Base-by-base conservation (phyloP, 2,888 invertebrate species). In the Apamea sordens region DNA sequence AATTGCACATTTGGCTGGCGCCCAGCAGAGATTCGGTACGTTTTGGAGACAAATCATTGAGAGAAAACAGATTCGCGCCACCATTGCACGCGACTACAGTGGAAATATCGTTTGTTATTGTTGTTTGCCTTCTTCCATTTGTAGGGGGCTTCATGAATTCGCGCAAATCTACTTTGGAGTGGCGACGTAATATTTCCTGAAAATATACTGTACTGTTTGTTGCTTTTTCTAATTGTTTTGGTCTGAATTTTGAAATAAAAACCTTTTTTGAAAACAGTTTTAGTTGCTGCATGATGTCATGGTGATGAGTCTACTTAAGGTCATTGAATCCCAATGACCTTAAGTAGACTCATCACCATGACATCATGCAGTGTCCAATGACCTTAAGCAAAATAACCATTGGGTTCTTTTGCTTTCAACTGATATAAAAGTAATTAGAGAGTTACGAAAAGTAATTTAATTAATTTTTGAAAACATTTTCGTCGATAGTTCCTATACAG, bases 21-120 rank as follows among this genome's bases (percentile, higher is more conserved):
- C 94, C 96, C 96, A 96, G 94, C 93, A 89, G 93, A 95, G 95
- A 96, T 95, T 96, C 92, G 91, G 94, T 94, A 92, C 94, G 94
- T 94, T 94, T 94, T 91, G 92, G 93, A 95, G 96, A 96, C 96
- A 96, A 96, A 96, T 96, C 96, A 95, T 95, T 94, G 96, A 93
- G 94, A 94, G 95, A 95, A 95, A 96, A 96, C 96, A 96, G 95
- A 95, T 96, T 96, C 94, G 93, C 93, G 92, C 94, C 92, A 91
- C 95, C 93, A 94, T 95, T 94, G 95, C 94, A 91, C 89, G 89
- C 90, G 88, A 90, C 91, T 91, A 89, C 92, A 77, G 90, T 87
- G 90, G 90, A 93, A 91, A 93, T 94, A 94, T 94, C 91, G 93
- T 93, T 93, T 93, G 92, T 92, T 93, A 93, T 94, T 94, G 93